Conservation (phyloP, 2,797 vertebrate genomes). For the Hydrolagus colliei region DNA sequence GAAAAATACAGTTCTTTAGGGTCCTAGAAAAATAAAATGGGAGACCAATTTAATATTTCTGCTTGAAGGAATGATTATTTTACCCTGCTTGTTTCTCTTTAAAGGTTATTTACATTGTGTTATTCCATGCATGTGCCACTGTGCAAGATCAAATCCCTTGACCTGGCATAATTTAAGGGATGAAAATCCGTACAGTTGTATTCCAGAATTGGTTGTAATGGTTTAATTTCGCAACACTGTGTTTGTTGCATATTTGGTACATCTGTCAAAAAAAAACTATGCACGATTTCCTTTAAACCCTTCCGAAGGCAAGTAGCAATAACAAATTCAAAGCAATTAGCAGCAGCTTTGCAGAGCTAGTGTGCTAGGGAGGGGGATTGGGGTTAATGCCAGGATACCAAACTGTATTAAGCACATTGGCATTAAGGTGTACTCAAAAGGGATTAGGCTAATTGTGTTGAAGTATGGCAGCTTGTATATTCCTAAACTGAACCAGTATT, state of each 20-base stretch:
- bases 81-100: not conserved
- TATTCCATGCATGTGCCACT: not conserved
- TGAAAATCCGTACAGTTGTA: not conserved
- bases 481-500: constrained; percentile 16
- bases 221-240: not conserved
- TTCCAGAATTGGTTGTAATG: constrained; percentile 13
- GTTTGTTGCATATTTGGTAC: not conserved
- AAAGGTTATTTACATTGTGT: not conserved
- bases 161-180: not conserved
- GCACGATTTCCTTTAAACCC: not conserved
- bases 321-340: constrained; percentile 26
- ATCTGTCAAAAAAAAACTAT: not conserved
- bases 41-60: not conserved
- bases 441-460: constrained; percentile 11
- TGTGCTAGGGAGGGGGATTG: not conserved
- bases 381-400: not conserved
- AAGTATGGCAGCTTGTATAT: not conserved
- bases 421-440: not conserved
- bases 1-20: not conserved
- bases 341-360: not conserved
- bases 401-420: not conserved
- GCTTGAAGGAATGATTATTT: not conserved
- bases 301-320: constrained; percentile 7
- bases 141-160: constrained; percentile 11
- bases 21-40: not conserved